Base-by-base conservation (phyloP, 2,888 invertebrate species). In the Spisula subtruncata region DNA sequence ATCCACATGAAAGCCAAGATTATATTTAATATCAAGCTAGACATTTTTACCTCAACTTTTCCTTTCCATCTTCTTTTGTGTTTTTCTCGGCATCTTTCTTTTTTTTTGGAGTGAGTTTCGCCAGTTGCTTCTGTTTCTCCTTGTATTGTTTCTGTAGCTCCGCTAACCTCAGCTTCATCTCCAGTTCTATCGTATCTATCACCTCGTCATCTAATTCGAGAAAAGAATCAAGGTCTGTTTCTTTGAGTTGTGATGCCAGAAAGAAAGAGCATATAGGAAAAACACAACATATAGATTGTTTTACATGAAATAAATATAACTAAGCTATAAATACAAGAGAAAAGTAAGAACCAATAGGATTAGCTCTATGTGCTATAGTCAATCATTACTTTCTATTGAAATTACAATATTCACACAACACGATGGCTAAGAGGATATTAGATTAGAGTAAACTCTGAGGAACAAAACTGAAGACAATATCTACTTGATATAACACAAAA, bases 61-160 rank as follows among this genome's bases (percentile, higher is more conserved):
- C 71, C 51, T 75, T 84, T 1, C 18, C 60, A 29, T 84, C 84
- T 32, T 84, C 84, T 18, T 75, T 84, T 1, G 18, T 25, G 14
- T 79, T 87, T 18, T 81, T 86, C 25, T 92, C 94, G 48, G 84
- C 86, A 29, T 93, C 94, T 83, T 87, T 91, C 25, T 90, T 90
- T 75, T 91, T 92, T 89, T 93, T 95, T 54, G 94, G 88, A 95
- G 97, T 94, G 87, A 97, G 97, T 94, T 97, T 97, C 14, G 96
- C 96, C n/a, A 99, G 97, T 96, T 98, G 98, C 51, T 98, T 98
- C 95, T 98, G 98, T 96, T 98, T 98, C 96, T 98, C 98, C 91
- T 98, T 98, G 95, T 98, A 97, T 95, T 98, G 98, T 46, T 98
- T 97, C 95, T 98, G 98, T 48, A 99, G 97, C 85, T 98, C 98